Conservation (phyloP, 2,888 invertebrate genomes). For the Caenorhabditis sp. region DNA sequence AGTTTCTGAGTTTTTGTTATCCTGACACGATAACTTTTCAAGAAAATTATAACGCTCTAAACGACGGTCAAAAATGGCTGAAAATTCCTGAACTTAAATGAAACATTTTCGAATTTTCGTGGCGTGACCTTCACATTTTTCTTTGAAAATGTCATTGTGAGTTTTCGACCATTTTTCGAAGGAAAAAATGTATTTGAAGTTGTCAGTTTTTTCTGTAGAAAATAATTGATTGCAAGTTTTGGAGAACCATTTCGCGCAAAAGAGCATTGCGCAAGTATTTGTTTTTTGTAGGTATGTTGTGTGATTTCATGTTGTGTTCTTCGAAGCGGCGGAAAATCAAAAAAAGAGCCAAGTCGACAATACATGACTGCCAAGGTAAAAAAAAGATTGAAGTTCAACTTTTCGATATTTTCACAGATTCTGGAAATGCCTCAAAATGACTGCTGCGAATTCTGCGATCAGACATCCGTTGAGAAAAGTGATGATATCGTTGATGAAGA, state of each 20-base stretch:
- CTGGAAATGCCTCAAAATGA: slow-evolving; percentile 22
- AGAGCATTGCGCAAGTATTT: too few species aligned
- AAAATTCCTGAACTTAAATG: neutral
- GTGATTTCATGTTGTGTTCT: slow-evolving; percentile 36
- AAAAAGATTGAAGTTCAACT: neutral
- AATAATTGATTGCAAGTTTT: too few species aligned
- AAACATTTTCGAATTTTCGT: too few species aligned
- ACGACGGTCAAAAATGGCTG: neutral
- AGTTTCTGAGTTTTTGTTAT: too few species aligned
- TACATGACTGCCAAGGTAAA: slow-evolving; percentile 28
- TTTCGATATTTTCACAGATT: neutral
- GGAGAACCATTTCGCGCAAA: too few species aligned
- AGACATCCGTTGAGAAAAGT: neutral
- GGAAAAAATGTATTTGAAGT: too few species aligned
- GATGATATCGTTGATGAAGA: slow-evolving; percentile 17
- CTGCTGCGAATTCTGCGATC: slow-evolving; percentile 33
- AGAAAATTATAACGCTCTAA: too few species aligned
- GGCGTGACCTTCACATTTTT: too few species aligned
- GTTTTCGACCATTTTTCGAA: too few species aligned
- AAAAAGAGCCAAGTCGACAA: slow-evolving; percentile 22
- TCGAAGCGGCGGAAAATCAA: slow-evolving; percentile 18
- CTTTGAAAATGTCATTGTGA: too few species aligned
- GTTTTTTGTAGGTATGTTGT: slow-evolving; percentile 30
- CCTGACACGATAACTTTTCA: too few species aligned
- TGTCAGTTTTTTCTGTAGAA: too few species aligned